phyloP scores from a whole-genome alignment of 2,113 vertebrate genomes.

The Cheirogaleus medius region DNA sequence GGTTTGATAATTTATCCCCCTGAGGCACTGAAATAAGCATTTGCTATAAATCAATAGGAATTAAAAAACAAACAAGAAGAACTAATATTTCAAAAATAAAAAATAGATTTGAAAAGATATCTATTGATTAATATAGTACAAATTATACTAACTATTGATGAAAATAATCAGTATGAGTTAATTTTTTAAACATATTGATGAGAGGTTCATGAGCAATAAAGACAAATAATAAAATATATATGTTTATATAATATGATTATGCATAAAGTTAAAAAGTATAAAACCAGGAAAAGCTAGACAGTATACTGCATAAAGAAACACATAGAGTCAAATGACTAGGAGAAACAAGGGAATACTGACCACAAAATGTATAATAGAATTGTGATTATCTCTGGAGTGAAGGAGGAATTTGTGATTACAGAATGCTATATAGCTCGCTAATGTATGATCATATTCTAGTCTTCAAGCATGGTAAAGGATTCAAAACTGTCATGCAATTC shows the following conservation, averaged over 20 bases:
- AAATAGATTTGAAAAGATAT: background rate
- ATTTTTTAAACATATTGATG: background rate
- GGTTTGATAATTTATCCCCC: background rate
- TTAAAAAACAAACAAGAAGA: background rate
- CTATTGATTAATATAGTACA: background rate
- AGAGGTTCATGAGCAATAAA: background rate
- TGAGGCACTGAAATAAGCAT: background rate
- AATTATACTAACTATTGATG: background rate
- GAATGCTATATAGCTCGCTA: background rate
- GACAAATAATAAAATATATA: background rate
- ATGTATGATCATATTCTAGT: accelerated
- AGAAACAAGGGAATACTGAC: background rate
- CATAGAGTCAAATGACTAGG: background rate
- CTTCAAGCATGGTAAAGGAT: background rate
- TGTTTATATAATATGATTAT: background rate
- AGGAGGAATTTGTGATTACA: background rate
- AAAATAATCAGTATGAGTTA: background rate
- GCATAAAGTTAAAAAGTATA: background rate
- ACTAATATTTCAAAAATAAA: background rate
- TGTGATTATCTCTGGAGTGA: background rate
- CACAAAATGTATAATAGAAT: background rate
- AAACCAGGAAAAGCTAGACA: background rate
- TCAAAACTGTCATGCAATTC: background rate
- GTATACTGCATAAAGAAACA: background rate
- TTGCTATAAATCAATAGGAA: background rate